Conservation (phyloP, 2,888 invertebrate genomes). For the Anaspis maculata region DNA sequence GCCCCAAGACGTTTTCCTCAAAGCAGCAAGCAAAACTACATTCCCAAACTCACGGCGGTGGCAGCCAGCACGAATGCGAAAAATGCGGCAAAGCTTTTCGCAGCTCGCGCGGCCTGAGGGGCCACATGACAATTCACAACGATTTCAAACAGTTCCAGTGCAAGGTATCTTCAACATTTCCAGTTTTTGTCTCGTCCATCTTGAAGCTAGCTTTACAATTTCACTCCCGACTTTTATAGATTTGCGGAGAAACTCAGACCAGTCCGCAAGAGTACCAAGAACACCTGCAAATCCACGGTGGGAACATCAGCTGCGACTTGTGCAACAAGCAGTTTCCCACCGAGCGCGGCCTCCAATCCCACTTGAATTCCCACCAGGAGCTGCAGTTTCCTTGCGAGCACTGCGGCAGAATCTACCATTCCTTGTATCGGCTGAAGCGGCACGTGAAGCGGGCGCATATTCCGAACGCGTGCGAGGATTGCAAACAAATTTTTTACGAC, state of each 20-base stretch:
- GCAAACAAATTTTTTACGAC: constrained; percentile 29
- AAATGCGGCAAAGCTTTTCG: constrained; percentile 29
- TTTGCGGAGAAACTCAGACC: neutral
- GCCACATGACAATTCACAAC: constrained; percentile 25
- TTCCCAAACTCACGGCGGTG: constrained; percentile 25
- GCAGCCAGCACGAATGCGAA: constrained; percentile 24
- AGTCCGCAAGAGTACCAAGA: neutral
- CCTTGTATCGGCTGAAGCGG: constrained; percentile 27
- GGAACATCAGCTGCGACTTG: constrained; percentile 24
- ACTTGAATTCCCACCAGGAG: constrained; percentile 27
- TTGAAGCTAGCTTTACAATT: constrained; percentile 11
- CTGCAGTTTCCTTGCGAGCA: constrained; percentile 30
- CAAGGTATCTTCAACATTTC: too few species aligned
- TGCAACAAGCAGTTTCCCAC: constrained; percentile 26
- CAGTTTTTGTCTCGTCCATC: too few species aligned
- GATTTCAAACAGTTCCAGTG: constrained; percentile 25
- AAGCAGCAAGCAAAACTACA: constrained; percentile 28
- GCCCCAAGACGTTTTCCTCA: constrained; percentile 26
- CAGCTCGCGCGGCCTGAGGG: constrained; percentile 24
- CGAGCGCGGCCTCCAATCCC: constrained; percentile 24
- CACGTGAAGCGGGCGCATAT: constrained; percentile 29
- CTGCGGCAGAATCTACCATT: constrained; percentile 27
- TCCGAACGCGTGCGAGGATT: constrained; percentile 27
- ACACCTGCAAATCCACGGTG: too few species aligned
- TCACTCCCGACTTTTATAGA: neutral